A percentile compares a stretch with the other conserved stretches of the same genome.
Conservation (phyloP, 2,113 vertebrate genomes). For the Pyxicephalus adspersus region DNA sequence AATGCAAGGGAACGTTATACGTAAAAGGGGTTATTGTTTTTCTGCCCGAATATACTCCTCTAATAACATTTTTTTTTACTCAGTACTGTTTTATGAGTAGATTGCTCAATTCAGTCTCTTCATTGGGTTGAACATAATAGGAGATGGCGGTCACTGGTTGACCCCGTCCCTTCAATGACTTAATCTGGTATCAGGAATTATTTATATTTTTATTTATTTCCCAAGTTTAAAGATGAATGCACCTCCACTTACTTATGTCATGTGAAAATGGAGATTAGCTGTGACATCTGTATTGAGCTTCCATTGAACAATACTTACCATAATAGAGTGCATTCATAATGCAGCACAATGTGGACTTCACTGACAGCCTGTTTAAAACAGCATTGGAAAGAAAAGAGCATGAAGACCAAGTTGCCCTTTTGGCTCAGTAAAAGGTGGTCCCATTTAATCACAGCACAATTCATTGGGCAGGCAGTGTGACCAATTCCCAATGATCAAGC, state of each 20-base stretch:
- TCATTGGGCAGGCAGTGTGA: constrained; percentile 79
- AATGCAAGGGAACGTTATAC: too few relatives aligned
- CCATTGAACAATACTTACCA: constrained; percentile 74
- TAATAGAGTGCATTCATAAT: constrained; percentile 85
- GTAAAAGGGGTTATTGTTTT: too few relatives aligned
- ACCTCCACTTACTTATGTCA: constrained; percentile 72
- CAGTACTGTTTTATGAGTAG: too few relatives aligned
- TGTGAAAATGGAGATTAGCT: constrained; percentile 75
- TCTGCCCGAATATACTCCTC: too few relatives aligned
- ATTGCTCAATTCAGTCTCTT: too few relatives aligned
- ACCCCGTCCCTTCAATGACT: neutral
- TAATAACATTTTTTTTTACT: too few relatives aligned
- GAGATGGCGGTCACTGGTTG: neutral
- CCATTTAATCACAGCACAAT: constrained; percentile 71
- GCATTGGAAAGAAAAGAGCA: constrained; percentile 78
- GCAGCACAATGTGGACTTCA: constrained; percentile 80
- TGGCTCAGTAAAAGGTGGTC: constrained; percentile 79
- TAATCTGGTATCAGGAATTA: neutral
- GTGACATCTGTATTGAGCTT: constrained; percentile 76
- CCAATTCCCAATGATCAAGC: constrained; percentile 76
- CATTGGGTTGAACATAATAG: neutral
- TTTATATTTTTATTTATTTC: constrained; percentile 27
- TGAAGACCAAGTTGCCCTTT: constrained; percentile 81
- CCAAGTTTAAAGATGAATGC: constrained; percentile 58
- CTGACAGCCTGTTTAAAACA: constrained; percentile 78